A percentile compares a stretch with the other conserved stretches of the same genome.
Evolutionary conservation across 2,797 vertebrate species (phyloP).

Genomic region (Gymnopithys bicolor): DNA sequence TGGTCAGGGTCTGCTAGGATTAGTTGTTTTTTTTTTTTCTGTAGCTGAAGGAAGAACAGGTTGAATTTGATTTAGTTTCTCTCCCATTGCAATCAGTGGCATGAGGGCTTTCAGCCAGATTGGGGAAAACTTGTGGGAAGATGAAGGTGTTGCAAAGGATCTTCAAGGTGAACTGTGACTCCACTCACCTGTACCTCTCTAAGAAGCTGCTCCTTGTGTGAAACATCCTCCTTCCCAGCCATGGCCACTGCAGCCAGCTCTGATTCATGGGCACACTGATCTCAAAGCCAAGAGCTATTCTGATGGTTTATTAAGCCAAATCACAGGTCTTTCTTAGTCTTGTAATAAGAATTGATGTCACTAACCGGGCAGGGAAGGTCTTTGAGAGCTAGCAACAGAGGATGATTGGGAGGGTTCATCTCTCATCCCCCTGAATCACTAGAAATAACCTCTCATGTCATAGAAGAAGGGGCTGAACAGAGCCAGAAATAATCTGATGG

Average conservation of each 20-base stretch:
- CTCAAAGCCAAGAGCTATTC: neutral
- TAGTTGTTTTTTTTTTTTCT: neutral
- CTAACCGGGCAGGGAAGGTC: neutral
- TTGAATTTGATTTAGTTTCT: neutral
- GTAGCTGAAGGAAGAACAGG: accelerated
- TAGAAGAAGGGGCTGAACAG: neutral
- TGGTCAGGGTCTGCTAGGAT: neutral
- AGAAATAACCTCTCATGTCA: neutral
- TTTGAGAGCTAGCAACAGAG: neutral
- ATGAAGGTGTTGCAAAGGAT: neutral
- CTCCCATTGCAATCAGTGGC: neutral
- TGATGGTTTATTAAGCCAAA: neutral
- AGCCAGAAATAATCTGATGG: neutral
- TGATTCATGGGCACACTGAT: neutral
- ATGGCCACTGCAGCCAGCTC: neutral
- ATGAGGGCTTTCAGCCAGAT: neutral
- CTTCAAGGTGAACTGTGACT: neutral
- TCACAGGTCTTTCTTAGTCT: neutral
- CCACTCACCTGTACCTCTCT: neutral
- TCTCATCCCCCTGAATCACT: neutral
- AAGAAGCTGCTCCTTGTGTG: neutral
- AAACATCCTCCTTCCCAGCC: accelerated
- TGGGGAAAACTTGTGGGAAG: neutral
- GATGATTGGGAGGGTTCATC: accelerated
- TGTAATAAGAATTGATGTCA: neutral